These are phyloP conservation scores for Melitaea cinxia DNA, from an alignment of 1,140 invertebrate genomes.

Conservation along the genomic window DNA sequence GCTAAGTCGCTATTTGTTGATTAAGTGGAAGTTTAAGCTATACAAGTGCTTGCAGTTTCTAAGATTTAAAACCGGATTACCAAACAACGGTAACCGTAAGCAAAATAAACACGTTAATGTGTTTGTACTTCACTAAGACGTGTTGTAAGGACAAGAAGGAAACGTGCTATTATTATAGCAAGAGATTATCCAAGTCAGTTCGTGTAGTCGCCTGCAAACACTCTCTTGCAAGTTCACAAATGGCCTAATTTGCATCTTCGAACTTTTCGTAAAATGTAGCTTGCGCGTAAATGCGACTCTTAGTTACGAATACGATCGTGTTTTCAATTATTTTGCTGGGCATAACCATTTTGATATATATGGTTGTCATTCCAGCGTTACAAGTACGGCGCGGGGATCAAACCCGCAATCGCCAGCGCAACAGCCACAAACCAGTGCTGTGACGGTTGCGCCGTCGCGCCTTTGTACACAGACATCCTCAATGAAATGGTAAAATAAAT, in stretches of 20 bases:
- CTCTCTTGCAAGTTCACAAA: slow-evolving; percentile 8
- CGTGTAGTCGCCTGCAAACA: slow-evolving; percentile 8
- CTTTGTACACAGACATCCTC: too few relatives aligned
- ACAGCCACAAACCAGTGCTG: too few relatives aligned
- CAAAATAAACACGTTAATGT: slow-evolving; percentile 3
- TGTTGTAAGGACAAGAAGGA: not conserved
- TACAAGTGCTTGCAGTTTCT: not conserved
- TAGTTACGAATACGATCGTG: not conserved
- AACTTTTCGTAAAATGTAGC: not conserved
- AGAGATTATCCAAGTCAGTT: slow-evolving; percentile 20
- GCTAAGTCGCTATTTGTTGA: not conserved
- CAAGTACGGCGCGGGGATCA: too few relatives aligned
- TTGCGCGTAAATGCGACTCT: not conserved
- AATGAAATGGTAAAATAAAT: too few relatives aligned
- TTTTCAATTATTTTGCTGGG: not conserved
- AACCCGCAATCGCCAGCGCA: too few relatives aligned
- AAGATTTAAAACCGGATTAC: not conserved
- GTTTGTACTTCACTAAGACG: slow-evolving; percentile 25
- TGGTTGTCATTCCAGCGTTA: too few relatives aligned
- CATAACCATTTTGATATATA: not conserved
- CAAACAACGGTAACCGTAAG: not conserved
- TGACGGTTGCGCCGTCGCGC: too few relatives aligned
- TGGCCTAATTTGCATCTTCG: slow-evolving; percentile 14
- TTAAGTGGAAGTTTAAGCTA: not conserved
- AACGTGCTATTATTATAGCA: slow-evolving; percentile 18